Evolutionary conservation across 2,113 vertebrate species (phyloP), one percentile per base, ranked within the genome.

Genomic region (Cariama cristata): DNA sequence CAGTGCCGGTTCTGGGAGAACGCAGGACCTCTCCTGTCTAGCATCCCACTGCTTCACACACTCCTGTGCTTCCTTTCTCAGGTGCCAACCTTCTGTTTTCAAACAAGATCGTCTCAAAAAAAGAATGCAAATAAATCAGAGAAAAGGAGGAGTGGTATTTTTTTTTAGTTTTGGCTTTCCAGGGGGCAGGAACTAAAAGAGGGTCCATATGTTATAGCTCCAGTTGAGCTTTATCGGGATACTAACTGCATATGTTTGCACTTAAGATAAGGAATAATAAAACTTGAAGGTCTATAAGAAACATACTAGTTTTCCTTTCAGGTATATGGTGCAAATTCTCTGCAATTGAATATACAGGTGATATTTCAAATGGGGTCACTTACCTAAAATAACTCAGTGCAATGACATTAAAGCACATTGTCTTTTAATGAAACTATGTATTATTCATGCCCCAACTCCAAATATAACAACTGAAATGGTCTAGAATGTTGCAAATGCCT

Each of bases 71-170:
- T 97, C 95, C 95, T 89, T 71, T 79, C 56, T 60, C 94, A 87
- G 84, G 63, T 81, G 95, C 93, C 94, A 96, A 95, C 95, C 91
- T 97, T 97, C 93, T 97, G 96, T 75, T 95, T 95, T 26, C 62
- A 91, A 95, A 84, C 42, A 47, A 47, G 72, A 92, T 38, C 16
- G 22, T 20, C 72, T 84, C 55, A 73, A 79, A 90, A 86, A 72
- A 50, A 86, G 30, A 60, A 24, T 4, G 12, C 8, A 95, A 81
- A 90, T 67, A 87, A 75, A 91, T 42, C 23, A 24, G 45, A 79
- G 59, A 42, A 76, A 88, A 90, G 40, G 21, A 88, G 5, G 40
- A 71, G 27, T 7, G 10, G 40, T 53, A 30, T 75, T 94, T 91
- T 82, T 84, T 38, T 38, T 84, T 45, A 59, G 79, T 53, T 88